phyloP scores from a whole-genome alignment of 2,888 invertebrate species.

The Carterocephalus palaemon region DNA sequence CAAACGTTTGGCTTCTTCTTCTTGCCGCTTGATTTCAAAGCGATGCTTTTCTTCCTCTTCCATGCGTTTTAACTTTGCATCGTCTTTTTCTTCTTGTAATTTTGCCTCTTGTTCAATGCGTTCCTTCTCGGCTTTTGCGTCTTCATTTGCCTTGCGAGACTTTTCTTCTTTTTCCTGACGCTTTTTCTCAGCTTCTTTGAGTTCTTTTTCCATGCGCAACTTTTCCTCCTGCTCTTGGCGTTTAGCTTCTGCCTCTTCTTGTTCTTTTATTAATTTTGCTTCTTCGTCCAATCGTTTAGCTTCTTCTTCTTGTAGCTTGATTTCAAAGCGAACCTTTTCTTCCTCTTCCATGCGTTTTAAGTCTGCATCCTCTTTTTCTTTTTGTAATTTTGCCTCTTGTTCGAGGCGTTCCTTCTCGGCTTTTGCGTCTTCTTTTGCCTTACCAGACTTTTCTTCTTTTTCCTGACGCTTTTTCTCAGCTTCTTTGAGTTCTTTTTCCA shows the following conservation, averaged over 20 bases:
- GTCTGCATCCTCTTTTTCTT: slow-evolving; percentile 19
- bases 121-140: not conserved
- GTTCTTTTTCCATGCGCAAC: not conserved
- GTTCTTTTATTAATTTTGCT: slow-evolving; percentile 1
- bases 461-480: slow-evolving; percentile 13
- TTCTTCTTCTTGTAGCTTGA: too few species aligned
- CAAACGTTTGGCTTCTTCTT: too few species aligned
- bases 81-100: slow-evolving; percentile 4
- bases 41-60: slow-evolving; percentile 25
- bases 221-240: not conserved
- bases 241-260: slow-evolving; percentile 8
- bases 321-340: slow-evolving; percentile 22
- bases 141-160: not conserved
- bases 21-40: too few species aligned
- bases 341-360: slow-evolving; percentile 26
- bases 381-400: slow-evolving; percentile 2
- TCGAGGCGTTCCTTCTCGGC: slow-evolving; percentile 1
- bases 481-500: slow-evolving; percentile 21
- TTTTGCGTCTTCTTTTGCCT: slow-evolving; percentile 10
- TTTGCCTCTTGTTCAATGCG: slow-evolving; percentile 6
- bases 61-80: slow-evolving; percentile 26
- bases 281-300: slow-evolving; percentile 12
- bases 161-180: not conserved
- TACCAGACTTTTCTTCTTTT: not conserved
- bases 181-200: not conserved